Percentiles rank a stretch among this genome's conserved stretches.
Conservation (phyloP, 2,888 invertebrate genomes). For the Boloria euphrosyne region DNA sequence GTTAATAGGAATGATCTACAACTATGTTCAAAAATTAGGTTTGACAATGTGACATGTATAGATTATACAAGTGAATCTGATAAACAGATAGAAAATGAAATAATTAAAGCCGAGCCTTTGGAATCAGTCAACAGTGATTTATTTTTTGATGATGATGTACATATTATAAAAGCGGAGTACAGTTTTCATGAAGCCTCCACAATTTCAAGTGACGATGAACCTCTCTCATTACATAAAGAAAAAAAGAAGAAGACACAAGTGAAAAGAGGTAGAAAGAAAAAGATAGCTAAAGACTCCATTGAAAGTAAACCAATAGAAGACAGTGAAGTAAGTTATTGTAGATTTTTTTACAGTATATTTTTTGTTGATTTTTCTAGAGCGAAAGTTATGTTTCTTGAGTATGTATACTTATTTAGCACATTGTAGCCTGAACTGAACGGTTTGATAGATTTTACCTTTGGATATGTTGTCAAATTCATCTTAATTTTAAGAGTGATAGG, state of each 20-base stretch:
- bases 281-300: conserved; percentile 27
- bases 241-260: conserved; percentile 45
- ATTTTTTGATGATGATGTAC: conserved; percentile 43
- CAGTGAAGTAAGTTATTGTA: neutral
- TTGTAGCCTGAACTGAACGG: too few relatives aligned
- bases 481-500: too few relatives aligned
- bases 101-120: conserved; percentile 3
- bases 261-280: conserved; percentile 46
- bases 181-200: conserved; percentile 43
- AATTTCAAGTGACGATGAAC: conserved; percentile 62
- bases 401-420: too few relatives aligned
- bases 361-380: too few relatives aligned
- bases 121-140: conserved; percentile 35
- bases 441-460: too few relatives aligned
- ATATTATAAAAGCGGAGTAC: conserved; percentile 55
- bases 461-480: too few relatives aligned
- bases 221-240: conserved; percentile 58
- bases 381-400: too few relatives aligned
- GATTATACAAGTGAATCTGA: conserved; percentile 7
- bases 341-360: too few relatives aligned
- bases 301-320: conserved; percentile 4
- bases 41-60: conserved; percentile 24
- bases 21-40: conserved; percentile 12
- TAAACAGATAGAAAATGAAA: conserved; percentile 5
- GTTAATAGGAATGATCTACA: conserved; percentile 47